Conservation (phyloP, 2,797 vertebrate genomes). For the Pseudomugil tenellus region DNA sequence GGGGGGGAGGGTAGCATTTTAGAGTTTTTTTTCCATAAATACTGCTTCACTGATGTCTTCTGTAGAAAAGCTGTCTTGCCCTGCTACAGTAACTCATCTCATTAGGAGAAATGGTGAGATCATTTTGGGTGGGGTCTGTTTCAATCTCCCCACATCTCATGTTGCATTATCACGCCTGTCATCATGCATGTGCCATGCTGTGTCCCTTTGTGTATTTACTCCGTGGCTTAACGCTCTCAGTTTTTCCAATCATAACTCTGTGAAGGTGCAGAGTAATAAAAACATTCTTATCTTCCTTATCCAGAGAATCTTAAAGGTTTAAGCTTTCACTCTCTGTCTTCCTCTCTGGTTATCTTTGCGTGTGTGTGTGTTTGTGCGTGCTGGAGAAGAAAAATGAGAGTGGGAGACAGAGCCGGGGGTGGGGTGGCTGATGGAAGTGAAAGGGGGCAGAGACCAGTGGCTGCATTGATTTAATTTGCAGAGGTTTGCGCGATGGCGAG, state of each 20-base stretch:
- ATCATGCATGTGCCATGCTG: slow-evolving; percentile 59
- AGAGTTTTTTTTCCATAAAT: slow-evolving; percentile 67
- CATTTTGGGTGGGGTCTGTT: slow-evolving; percentile 73
- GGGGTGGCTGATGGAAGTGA: slow-evolving; percentile 65
- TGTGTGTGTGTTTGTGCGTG: slow-evolving; percentile 20
- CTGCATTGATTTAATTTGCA: slow-evolving; percentile 85
- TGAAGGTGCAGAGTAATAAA: slow-evolving; percentile 57
- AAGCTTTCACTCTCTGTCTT: slow-evolving; percentile 51
- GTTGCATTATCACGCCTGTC: slow-evolving; percentile 76
- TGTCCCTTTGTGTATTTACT: slow-evolving; percentile 69
- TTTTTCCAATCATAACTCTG: slow-evolving; percentile 33
- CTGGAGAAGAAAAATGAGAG: slow-evolving; percentile 46
- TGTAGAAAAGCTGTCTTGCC: slow-evolving; percentile 49
- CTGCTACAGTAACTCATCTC: slow-evolving; percentile 72
- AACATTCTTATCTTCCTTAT: slow-evolving; percentile 66
- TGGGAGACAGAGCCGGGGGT: slow-evolving; percentile 4
- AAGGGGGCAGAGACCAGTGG: slow-evolving; percentile 74
- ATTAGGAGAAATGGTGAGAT: slow-evolving; percentile 75
- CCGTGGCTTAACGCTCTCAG: slow-evolving; percentile 40
- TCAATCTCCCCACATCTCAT: slow-evolving; percentile 70
- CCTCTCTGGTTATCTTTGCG: slow-evolving; percentile 37
- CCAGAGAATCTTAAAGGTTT: slow-evolving; percentile 60
- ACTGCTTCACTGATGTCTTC: slow-evolving; percentile 53
- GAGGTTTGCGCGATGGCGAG: slow-evolving; percentile 83
- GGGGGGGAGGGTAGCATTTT: slow-evolving; percentile 54